Evolutionary conservation across 2,113 vertebrate genomes (phyloP).

Genomic region (human (Homo sapiens)): GRCh38 chr21:21234001-21234500

Average conservation of each 20-base stretch:
- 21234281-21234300: not conserved
- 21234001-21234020: not conserved
- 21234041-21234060: not conserved
- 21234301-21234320: not conserved
- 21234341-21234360: rapidly evolving
- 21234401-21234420: not conserved
- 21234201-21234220: not conserved
- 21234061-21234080: not conserved
- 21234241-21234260: not conserved
- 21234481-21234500: not conserved
- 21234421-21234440: not conserved
- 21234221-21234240: not conserved
- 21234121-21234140: not conserved
- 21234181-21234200: not conserved
- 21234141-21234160: not conserved
- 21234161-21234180: not conserved
- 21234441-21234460: not conserved
- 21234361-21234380: not conserved
- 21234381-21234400: not conserved
- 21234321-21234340: not conserved
- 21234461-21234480: not conserved
- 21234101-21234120: not conserved
- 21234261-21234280: rapidly evolving
- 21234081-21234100: not conserved
- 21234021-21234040: not conserved